Evolutionary conservation across 2,888 invertebrate genomes (phyloP).

Genomic region (Loripinus fragilis): DNA sequence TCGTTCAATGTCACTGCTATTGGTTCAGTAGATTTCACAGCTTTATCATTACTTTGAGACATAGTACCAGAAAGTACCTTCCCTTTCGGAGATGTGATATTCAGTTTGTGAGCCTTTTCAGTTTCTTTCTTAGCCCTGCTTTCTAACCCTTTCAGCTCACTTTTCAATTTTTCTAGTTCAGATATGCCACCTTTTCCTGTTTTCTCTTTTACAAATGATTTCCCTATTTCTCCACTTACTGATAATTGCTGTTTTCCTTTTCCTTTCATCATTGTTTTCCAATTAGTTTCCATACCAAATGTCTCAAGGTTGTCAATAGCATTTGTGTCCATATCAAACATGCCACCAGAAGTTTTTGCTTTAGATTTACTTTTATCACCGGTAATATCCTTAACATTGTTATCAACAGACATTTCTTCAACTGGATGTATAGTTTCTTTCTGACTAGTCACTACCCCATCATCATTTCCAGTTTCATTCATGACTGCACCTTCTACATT

Average conservation of each 20-base stretch:
- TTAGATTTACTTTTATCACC: not conserved
- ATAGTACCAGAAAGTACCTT: not conserved
- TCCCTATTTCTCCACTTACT: not conserved
- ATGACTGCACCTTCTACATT: not conserved
- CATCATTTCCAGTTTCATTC: not conserved
- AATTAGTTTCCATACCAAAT: conserved; percentile 50
- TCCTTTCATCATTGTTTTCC: conserved; percentile 18
- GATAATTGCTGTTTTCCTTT: not conserved
- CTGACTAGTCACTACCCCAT: not conserved
- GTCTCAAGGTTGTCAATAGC: conserved; percentile 66
- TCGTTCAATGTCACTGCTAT: too few species aligned
- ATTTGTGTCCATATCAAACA: conserved; percentile 55
- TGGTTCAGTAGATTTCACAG: too few species aligned
- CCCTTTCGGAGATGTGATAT: not conserved
- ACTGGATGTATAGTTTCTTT: not conserved
- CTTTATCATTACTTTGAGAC: not conserved
- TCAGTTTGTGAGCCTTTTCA: conserved; percentile 4
- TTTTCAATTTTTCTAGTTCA: conserved; percentile 12
- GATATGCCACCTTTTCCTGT: not conserved
- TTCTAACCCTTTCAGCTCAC: conserved; percentile 19
- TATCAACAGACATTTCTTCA: not conserved
- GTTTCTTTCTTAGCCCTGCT: conserved; percentile 18
- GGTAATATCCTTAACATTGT: not conserved
- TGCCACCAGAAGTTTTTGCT: conserved; percentile 40
- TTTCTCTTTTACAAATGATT: not conserved